Evolutionary conservation across 2,113 vertebrate genomes (phyloP), one percentile per base, ranked within the genome.

Genomic region (Corythornis madagascariensis): DNA sequence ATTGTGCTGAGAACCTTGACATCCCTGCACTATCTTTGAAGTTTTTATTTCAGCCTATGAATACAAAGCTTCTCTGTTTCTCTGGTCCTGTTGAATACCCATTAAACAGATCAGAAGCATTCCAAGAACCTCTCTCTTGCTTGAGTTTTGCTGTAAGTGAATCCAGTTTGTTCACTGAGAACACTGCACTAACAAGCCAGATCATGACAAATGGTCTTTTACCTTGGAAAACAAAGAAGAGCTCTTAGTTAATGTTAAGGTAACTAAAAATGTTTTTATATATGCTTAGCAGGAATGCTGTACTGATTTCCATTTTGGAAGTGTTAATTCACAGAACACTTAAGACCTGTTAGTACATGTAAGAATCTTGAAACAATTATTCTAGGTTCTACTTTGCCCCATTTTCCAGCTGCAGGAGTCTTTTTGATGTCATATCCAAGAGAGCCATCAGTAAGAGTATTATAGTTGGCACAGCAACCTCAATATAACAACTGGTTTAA

Each of bases 391-490:
- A 19, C 25, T 43, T 28, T 40, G 22, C 25, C 10, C 17, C 11
- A 5, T 66, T 45, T 82, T 82, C 20, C 71, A 92, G 43, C 57
- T 84, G 40, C 67, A 74, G 43, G 22, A 75, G 10, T 83, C 35
- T 79, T 85, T 61, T 52, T 89, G 59, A 79, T 60, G 55, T 76
- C 20, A 76, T 18, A 89, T 22, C 50, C 63, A 87, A 56, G 48
- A 81, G 9, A 94, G 47, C 29, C 74, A 87, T 84, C 5, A 7
- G 15, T 86, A 79, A 20, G 25, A 90, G 73, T 65, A 69, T 53
- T 86, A 64, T 1, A 26, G 91, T 93, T 92, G 84, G 84, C 81
- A 74, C 66, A 87, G 91, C 75, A 94, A 95, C 86, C 19, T 88
- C 56, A 59, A 8, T 12, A 19, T 53, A 75, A 11, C 69, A 76